Evolutionary conservation across 2,113 vertebrate species (phyloP).

Genomic region (Lonchura striata): DNA sequence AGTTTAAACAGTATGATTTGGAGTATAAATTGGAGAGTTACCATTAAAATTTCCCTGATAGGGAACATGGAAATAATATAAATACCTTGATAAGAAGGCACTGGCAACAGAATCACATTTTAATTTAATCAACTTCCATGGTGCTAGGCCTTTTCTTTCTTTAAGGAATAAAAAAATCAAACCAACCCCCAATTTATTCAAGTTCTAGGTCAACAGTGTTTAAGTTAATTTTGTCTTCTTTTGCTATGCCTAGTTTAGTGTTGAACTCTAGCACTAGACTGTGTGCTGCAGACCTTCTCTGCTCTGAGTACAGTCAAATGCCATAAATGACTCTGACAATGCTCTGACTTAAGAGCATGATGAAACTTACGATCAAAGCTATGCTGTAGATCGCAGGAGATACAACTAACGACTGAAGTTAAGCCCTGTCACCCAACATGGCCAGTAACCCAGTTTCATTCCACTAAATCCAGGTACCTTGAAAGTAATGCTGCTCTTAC

Average conservation of each 20-base stretch:
- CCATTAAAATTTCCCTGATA: not conserved
- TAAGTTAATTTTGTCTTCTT: conserved; percentile 11
- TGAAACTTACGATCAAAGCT: conserved; percentile 33
- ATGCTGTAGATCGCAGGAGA: not conserved
- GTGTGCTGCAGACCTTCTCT: conserved; percentile 40
- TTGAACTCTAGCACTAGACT: not conserved
- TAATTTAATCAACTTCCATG: not conserved
- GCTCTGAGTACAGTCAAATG: conserved; percentile 22
- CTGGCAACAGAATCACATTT: not conserved
- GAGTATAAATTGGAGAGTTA: not conserved
- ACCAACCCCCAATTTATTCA: not conserved
- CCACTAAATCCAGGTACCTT: not conserved
- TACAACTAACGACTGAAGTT: not conserved
- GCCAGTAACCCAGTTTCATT: conserved; percentile 51
- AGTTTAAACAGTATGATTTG: not conserved
- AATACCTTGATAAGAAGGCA: not conserved
- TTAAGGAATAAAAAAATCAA: not conserved
- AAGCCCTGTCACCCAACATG: not conserved
- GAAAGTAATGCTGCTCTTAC: conserved; percentile 4
- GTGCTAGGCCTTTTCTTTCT: not conserved
- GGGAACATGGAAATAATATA: not conserved
- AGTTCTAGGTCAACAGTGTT: conserved; percentile 39
- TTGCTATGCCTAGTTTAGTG: not conserved
- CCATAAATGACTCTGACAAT: not conserved
- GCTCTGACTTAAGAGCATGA: conserved; percentile 6